These are phyloP conservation scores for Macquaria australasica DNA, from an alignment of 2,113 vertebrate genomes.

Conservation along the genomic window DNA sequence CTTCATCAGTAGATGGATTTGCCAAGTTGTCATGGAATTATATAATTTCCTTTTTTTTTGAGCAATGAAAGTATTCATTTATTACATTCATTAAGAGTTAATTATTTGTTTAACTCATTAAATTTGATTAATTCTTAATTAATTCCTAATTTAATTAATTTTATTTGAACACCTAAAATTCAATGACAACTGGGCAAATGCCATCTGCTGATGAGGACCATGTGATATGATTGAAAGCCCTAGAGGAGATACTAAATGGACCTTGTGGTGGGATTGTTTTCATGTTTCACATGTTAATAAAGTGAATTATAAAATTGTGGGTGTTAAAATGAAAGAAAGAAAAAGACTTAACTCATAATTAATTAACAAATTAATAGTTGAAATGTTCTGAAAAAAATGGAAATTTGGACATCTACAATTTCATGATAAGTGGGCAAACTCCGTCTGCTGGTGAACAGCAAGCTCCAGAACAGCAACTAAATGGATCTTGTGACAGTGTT, in stretches of 20 bases:
- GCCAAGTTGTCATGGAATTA: background rate
- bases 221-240: background rate
- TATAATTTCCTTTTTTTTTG: background rate
- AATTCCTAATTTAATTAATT: background rate
- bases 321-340: background rate
- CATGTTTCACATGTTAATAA: background rate
- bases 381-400: background rate
- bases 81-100: background rate
- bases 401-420: background rate
- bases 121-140: background rate
- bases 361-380: background rate
- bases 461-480: background rate
- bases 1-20: background rate
- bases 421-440: background rate
- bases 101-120: background rate
- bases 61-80: background rate
- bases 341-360: background rate
- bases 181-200: background rate
- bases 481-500: no score
- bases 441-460: background rate
- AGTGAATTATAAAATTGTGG: background rate
- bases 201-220: slow-evolving; percentile 7
- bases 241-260: background rate
- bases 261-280: background rate
- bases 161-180: background rate